Conservation (phyloP, 2,797 vertebrate species). For the Apogon talboti region DNA sequence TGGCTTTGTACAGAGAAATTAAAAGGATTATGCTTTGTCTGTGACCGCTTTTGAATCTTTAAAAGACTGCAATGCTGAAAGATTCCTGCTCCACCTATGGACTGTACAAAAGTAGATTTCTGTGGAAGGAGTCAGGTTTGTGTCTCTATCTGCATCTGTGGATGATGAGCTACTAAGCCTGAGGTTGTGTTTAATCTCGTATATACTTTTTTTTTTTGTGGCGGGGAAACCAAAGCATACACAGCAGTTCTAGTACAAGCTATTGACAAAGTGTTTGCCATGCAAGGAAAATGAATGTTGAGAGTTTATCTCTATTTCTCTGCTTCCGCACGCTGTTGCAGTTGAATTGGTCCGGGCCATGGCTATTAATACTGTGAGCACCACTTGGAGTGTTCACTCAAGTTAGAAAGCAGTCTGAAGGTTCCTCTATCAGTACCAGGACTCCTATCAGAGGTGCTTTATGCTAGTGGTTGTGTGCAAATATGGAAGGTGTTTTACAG, state of each 20-base stretch:
- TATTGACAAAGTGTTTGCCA: conserved; percentile 61
- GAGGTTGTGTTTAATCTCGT: conserved; percentile 54
- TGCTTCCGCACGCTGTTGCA: conserved; percentile 42
- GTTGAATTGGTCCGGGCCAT: conserved; percentile 44
- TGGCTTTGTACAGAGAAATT: conserved; percentile 7
- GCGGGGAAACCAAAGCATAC: conserved; percentile 57
- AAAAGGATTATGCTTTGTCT: conserved; percentile 24
- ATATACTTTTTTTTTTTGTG: conserved; percentile 39
- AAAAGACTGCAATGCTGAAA: conserved; percentile 15
- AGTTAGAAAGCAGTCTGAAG: conserved; percentile 50
- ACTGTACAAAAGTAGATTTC: conserved; percentile 40
- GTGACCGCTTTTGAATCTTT: conserved; percentile 29
- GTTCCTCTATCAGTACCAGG: conserved; percentile 43
- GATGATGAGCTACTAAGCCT: conserved; percentile 48
- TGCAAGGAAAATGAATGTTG: conserved; percentile 61
- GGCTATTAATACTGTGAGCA: conserved; percentile 61
- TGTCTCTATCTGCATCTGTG: conserved; percentile 44
- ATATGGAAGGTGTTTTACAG: conserved; percentile 51
- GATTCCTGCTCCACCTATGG: conserved; percentile 41
- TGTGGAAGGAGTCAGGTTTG: conserved; percentile 47
- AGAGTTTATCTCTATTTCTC: conserved; percentile 66
- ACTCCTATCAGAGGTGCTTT: conserved; percentile 31
- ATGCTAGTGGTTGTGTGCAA: conserved; percentile 31
- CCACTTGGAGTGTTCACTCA: conserved; percentile 51
- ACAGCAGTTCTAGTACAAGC: conserved; percentile 21